Percentiles rank a stretch among this genome's conserved stretches.
Evolutionary conservation across 2,797 vertebrate species (phyloP).

Genomic region (Rallus crepitans): DNA sequence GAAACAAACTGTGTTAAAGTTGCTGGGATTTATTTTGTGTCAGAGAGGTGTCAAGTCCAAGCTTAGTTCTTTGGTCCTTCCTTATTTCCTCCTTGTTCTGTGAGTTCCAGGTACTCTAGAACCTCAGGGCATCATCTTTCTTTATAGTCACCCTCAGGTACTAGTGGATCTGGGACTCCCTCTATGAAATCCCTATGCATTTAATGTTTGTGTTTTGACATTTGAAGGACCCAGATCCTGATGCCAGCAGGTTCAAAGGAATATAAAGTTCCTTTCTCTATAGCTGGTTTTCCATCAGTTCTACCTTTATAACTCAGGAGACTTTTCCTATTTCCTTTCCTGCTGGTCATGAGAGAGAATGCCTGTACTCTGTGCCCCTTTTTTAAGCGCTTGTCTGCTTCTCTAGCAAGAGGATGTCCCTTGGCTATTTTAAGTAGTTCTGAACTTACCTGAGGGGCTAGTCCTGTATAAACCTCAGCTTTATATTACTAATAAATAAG

Average conservation of each 20-base stretch:
- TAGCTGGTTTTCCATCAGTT: not conserved
- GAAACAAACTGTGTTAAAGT: not conserved
- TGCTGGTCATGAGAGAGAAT: not conserved
- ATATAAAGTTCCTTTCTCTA: not conserved
- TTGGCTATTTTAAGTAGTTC: not conserved
- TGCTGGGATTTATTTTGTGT: not conserved
- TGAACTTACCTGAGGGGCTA: not conserved
- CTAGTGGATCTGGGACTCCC: not conserved
- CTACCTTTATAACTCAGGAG: conserved; percentile 50
- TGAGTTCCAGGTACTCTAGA: not conserved
- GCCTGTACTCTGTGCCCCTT: not conserved
- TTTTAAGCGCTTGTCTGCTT: conserved; percentile 19
- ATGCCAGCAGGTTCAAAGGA: not conserved
- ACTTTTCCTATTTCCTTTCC: conserved; percentile 6
- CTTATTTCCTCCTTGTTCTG: not conserved
- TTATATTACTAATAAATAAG: not conserved
- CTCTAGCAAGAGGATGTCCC: not conserved
- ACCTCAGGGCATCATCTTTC: not conserved
- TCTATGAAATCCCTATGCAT: not conserved
- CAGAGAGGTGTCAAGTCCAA: not conserved
- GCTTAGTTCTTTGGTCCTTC: not conserved
- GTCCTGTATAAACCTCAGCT: not conserved
- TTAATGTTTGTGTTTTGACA: not conserved
- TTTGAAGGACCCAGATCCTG: not conserved
- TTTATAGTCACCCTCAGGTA: not conserved